A percentile compares a stretch with the other conserved stretches of the same genome.
Evolutionary conservation across 2,113 vertebrate species (phyloP).

Genomic region (Pitta sordida): DNA sequence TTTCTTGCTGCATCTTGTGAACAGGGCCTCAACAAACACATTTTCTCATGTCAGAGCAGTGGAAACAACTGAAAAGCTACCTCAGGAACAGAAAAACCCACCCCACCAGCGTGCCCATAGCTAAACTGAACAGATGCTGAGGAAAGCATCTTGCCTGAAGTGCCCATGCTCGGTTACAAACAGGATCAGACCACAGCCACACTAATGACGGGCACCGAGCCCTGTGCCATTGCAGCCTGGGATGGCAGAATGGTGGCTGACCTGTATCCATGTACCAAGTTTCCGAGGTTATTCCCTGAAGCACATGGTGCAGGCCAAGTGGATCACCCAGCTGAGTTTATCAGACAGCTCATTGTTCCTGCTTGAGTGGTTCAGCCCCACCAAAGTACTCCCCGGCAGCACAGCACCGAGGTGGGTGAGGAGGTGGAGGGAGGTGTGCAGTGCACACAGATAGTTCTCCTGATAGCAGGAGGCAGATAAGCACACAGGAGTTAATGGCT

Average conservation of each 20-base stretch:
- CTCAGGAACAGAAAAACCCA: background rate
- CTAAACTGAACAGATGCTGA: background rate
- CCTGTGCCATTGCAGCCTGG: rapidly evolving
- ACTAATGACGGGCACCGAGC: rapidly evolving
- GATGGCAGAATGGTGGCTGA: background rate
- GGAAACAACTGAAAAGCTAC: background rate
- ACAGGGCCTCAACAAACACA: background rate
- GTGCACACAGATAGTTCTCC: background rate
- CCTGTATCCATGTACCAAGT: background rate
- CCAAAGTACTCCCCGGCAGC: background rate
- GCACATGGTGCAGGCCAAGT: background rate
- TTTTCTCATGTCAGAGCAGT: background rate
- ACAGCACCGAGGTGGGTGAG: background rate
- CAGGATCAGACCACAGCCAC: background rate
- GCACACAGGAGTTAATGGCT: background rate
- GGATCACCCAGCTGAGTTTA: background rate
- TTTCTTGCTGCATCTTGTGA: background rate
- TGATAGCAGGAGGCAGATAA: constrained; percentile 1
- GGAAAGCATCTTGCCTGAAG: background rate
- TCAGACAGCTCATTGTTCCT: constrained; percentile 3
- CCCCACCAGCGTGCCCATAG: background rate
- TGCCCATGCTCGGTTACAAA: rapidly evolving
- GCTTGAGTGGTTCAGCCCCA: background rate
- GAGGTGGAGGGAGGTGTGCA: background rate
- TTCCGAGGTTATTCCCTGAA: background rate